These are phyloP conservation scores for Kryptolebias ocellatus DNA, from an alignment of 2,797 vertebrate species.

Conservation along the genomic window DNA sequence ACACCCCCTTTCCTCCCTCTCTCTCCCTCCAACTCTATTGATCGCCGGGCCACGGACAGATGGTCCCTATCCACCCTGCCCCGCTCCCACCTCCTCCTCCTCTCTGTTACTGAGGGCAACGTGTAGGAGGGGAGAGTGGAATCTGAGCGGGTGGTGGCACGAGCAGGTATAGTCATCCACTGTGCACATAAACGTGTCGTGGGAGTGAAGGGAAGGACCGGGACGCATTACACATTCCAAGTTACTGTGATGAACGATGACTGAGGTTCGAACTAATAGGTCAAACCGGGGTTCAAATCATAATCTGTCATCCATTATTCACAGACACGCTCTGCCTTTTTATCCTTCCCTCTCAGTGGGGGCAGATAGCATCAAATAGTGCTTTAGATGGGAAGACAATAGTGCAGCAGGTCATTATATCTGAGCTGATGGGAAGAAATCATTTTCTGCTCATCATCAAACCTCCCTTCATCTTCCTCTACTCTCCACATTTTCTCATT, in stretches of 20 bases:
- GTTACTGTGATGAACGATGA: constrained; percentile 19
- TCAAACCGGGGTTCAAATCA: constrained; percentile 24
- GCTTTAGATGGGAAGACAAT: constrained; percentile 15
- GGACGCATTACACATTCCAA: background rate
- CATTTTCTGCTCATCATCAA: constrained; percentile 41
- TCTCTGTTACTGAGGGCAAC: constrained; percentile 69
- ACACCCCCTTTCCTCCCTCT: constrained; percentile 31
- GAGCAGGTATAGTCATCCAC: constrained; percentile 59
- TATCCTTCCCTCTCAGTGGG: constrained; percentile 16
- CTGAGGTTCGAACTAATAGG: constrained; percentile 35
- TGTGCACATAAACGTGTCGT: background rate
- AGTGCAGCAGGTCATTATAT: constrained; percentile 33
- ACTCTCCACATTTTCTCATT: constrained; percentile 41
- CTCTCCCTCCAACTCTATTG: constrained; percentile 67
- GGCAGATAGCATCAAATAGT: constrained; percentile 44
- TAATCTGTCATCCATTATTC: constrained; percentile 47
- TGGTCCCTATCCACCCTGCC: constrained; percentile 68
- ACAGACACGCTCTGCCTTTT: constrained; percentile 17
- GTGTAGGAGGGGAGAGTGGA: constrained; percentile 49
- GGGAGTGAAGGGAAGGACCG: background rate
- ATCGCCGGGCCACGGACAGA: constrained; percentile 80
- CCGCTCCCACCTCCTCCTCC: constrained; percentile 13
- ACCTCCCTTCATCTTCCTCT: constrained; percentile 24
- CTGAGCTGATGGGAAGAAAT: constrained; percentile 37
- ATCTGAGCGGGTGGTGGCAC: constrained; percentile 49